A percentile compares a stretch with the other conserved stretches of the same genome.
phyloP scores from a whole-genome alignment of 2,888 invertebrate species.

The Balanococcus diminutus region DNA sequence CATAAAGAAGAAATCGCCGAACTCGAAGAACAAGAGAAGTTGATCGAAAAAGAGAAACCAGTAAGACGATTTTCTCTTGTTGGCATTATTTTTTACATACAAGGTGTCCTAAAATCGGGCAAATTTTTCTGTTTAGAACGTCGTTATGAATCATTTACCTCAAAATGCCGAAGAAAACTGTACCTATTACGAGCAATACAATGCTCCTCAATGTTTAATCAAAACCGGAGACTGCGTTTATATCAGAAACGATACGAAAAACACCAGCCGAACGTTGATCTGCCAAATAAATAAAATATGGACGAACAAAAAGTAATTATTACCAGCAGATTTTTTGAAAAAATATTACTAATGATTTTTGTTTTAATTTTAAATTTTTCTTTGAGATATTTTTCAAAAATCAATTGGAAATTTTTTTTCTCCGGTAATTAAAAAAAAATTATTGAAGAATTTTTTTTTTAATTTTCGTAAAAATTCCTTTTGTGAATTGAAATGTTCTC shows the following conservation, averaged over 20 bases:
- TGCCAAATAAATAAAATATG: conserved; percentile 94
- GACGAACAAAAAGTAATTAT: conserved; percentile 83
- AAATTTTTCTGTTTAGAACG: conserved; percentile 70
- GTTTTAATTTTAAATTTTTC: not conserved
- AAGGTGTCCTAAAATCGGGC: not conserved
- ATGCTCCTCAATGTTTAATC: conserved; percentile 76
- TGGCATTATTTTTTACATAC: not conserved
- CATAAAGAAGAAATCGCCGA: conserved; percentile 88
- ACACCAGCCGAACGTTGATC: conserved; percentile 74
- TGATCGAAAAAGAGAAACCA: conserved; percentile 84
- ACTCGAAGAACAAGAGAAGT: conserved; percentile 79
- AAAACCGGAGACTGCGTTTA: conserved; percentile 95
- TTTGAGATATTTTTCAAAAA: too few relatives aligned
- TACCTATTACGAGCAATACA: conserved; percentile 92
- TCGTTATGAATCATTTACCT: conserved; percentile 71
- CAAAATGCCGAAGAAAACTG: conserved; percentile 72
- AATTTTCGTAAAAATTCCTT: too few relatives aligned
- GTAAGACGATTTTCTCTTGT: conserved; percentile 38
- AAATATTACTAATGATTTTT: too few relatives aligned
- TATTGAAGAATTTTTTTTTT: too few relatives aligned
- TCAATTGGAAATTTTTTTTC: too few relatives aligned
- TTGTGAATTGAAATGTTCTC: too few relatives aligned
- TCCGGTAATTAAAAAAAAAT: too few relatives aligned
- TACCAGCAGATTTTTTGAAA: too few relatives aligned
- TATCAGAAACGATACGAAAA: conserved; percentile 85